Evolutionary conservation across 2,797 vertebrate genomes (phyloP).

Genomic region (Fistularia tabacaria): DNA sequence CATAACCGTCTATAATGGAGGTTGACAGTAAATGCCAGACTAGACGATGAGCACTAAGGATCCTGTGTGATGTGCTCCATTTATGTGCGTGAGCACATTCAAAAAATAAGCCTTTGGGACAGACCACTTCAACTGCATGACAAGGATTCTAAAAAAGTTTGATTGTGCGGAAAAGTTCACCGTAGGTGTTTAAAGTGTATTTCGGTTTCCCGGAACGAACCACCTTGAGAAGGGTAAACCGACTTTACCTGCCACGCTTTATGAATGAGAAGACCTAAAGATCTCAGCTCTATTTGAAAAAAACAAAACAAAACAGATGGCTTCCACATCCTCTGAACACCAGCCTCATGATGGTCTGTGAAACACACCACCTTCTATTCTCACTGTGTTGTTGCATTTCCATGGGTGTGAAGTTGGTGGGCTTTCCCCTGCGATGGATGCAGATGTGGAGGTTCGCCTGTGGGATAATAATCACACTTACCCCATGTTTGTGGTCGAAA

Average conservation of each 20-base stretch:
- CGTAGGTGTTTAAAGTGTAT: no score
- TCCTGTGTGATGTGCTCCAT: no score
- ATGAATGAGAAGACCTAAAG: no score
- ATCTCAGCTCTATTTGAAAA: no score
- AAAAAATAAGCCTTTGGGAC: no score
- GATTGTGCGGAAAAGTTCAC: conserved; percentile 23
- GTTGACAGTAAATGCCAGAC: conserved; percentile 26
- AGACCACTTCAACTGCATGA: no score
- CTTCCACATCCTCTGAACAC: no score
- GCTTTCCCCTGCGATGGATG: conserved; percentile 27
- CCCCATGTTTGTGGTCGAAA: conserved; percentile 69
- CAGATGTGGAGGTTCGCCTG: conserved; percentile 30
- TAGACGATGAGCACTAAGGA: not conserved
- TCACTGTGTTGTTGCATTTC: conserved; percentile 26
- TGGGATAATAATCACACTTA: conserved; percentile 58
- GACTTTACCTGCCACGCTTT: no score
- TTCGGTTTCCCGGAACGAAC: no score
- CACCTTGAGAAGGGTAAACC: no score
- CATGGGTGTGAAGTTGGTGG: conserved; percentile 49
- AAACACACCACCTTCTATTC: conserved; percentile 20
- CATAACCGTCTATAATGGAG: conserved; percentile 54
- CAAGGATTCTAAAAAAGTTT: conserved; percentile 36
- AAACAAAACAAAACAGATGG: no score
- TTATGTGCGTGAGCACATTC: no score
- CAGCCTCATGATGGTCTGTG: not conserved